Conservation (phyloP, 1,140 invertebrate genomes). For the Antheraea pernyi region DNA sequence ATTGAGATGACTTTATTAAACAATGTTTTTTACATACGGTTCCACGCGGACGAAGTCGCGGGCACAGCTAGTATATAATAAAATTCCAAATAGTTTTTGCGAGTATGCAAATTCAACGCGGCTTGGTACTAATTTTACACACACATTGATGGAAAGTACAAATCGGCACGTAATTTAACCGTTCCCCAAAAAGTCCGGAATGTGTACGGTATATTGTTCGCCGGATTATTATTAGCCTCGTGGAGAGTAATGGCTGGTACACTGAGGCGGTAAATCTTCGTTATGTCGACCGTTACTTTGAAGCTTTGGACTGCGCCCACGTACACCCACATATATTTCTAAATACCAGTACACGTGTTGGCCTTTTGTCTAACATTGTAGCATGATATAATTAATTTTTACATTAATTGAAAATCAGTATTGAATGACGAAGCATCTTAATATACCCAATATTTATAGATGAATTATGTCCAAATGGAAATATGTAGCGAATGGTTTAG, state of each 20-base stretch:
- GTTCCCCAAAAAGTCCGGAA: background rate
- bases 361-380: background rate
- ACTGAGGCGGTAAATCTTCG: constrained; percentile 20
- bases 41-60: too few species aligned
- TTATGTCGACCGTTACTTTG: constrained; percentile 16
- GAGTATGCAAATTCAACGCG: too few species aligned
- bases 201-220: background rate
- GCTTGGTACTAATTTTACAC: too few species aligned
- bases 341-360: background rate
- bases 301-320: background rate
- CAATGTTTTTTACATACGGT: too few species aligned
- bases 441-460: too few species aligned
- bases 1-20: too few species aligned
- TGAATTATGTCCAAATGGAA: too few species aligned
- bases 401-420: background rate
- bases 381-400: background rate
- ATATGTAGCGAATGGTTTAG: too few species aligned
- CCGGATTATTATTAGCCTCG: constrained; percentile 15
- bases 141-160: background rate
- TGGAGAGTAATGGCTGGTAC: constrained; percentile 10
- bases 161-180: background rate
- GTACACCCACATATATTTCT: background rate
- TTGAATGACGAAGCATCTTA: too few species aligned
- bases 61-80: too few species aligned
- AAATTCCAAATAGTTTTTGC: too few species aligned